Percentiles rank a stretch among this genome's conserved stretches.
phyloP scores from a whole-genome alignment of 2,888 invertebrate genomes.

The Uloborus plumipes region DNA sequence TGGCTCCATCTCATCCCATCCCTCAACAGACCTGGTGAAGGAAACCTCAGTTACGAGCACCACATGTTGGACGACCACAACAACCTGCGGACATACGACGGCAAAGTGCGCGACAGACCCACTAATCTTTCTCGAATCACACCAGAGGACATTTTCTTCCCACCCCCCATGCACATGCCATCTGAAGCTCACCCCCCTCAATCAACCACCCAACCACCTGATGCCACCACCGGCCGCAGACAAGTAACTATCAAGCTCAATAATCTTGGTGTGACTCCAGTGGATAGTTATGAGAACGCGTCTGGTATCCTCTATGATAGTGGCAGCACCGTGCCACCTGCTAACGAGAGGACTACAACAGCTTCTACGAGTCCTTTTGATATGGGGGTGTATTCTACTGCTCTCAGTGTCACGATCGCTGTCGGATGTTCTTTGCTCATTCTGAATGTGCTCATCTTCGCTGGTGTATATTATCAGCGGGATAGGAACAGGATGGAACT shows the following conservation, averaged over 20 bases:
- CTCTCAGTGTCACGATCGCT: constrained; percentile 89
- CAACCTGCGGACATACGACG: constrained; percentile 90
- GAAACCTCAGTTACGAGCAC: constrained; percentile 73
- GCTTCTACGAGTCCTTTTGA: constrained; percentile 28
- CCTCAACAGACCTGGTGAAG: constrained; percentile 73
- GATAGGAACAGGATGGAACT: constrained; percentile 67
- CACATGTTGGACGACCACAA: constrained; percentile 87
- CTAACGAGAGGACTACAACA: constrained; percentile 35
- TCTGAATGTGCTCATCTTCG: constrained; percentile 92
- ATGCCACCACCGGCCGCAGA: constrained; percentile 11
- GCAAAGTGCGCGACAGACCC: constrained; percentile 76
- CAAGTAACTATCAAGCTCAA: constrained; percentile 34
- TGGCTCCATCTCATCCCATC: constrained; percentile 96
- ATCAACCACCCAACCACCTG: constrained; percentile 18
- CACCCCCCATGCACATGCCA: constrained; percentile 27
- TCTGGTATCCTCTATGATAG: constrained; percentile 8
- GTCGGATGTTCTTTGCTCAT: constrained; percentile 91
- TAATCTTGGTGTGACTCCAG: constrained; percentile 9
- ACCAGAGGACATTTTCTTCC: constrained; percentile 44
- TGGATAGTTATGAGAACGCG: constrained; percentile 15
- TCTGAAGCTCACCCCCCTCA: constrained; percentile 4
- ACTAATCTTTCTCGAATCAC: constrained; percentile 4
- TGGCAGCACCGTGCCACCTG: not conserved
- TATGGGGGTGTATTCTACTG: constrained; percentile 81
- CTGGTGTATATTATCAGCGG: constrained; percentile 91